Conservation (phyloP, 2,113 vertebrate species). For the Oriolus oriolus region DNA sequence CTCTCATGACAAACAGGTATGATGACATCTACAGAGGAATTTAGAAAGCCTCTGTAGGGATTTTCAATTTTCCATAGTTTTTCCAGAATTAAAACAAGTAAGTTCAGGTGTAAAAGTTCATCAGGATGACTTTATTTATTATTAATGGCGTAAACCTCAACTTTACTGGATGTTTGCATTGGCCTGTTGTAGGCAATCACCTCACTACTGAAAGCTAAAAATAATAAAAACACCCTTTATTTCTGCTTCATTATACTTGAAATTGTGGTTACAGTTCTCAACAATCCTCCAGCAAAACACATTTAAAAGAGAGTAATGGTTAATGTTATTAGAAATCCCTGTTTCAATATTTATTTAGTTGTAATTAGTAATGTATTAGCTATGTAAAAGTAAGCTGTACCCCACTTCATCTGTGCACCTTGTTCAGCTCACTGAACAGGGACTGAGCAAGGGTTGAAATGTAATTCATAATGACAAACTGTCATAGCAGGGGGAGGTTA, state of each 20-base stretch:
- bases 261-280: not conserved
- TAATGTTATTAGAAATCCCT: not conserved
- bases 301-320: not conserved
- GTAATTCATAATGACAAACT: not conserved
- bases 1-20: not conserved
- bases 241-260: constrained; percentile 34
- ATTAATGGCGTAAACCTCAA: not conserved
- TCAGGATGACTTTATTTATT: not conserved
- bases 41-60: not conserved
- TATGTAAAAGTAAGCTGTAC: not conserved
- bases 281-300: not conserved
- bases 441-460: too few species aligned
- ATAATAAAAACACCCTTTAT: not conserved
- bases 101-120: not conserved
- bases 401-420: not conserved
- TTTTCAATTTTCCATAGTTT: not conserved
- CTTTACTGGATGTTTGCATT: not conserved
- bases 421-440: not conserved
- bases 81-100: not conserved
- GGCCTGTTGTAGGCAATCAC: not conserved
- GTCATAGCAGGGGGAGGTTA: not conserved
- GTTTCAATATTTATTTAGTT: constrained; percentile 44
- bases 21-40: not conserved
- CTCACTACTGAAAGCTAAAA: not conserved
- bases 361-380: constrained; percentile 39